A percentile compares a stretch with the other conserved stretches of the same genome.
phyloP scores from a whole-genome alignment of 2,888 invertebrate species.

The Poecilus cupreus region DNA sequence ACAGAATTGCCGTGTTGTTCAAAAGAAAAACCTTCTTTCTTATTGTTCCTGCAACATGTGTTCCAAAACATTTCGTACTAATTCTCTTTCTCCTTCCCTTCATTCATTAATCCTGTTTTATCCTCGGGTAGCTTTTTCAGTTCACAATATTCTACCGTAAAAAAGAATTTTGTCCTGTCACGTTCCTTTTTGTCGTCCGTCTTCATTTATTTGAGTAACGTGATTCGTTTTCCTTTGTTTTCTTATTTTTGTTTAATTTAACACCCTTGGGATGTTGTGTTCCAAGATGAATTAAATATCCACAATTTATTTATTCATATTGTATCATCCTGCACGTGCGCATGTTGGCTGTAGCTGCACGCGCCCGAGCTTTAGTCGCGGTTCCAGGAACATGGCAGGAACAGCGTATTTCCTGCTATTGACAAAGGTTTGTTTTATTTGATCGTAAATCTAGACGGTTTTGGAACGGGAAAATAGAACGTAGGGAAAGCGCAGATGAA shows the following conservation, averaged over 20 bases:
- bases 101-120: background rate
- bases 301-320: background rate
- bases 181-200: background rate
- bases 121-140: background rate
- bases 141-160: background rate
- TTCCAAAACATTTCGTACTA: background rate
- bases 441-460: background rate
- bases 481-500: background rate
- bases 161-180: background rate
- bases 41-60: background rate
- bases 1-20: too few relatives aligned
- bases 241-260: background rate
- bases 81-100: background rate
- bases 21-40: background rate
- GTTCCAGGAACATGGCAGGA: background rate
- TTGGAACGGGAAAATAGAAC: background rate
- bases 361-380: background rate
- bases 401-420: conserved; percentile 6
- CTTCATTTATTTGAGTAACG: background rate
- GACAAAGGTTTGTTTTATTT: conserved; percentile 8
- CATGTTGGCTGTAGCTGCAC: too few relatives aligned
- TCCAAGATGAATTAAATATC: too few relatives aligned
- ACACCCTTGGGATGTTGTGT: too few relatives aligned
- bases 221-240: background rate
- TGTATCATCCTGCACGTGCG: too few relatives aligned